Evolutionary conservation across 35 echinoderm and acorn worm genomes (phyloP), one percentile per base, ranked within the genome.

Genomic region (Holothuria glaberrima): DNA sequence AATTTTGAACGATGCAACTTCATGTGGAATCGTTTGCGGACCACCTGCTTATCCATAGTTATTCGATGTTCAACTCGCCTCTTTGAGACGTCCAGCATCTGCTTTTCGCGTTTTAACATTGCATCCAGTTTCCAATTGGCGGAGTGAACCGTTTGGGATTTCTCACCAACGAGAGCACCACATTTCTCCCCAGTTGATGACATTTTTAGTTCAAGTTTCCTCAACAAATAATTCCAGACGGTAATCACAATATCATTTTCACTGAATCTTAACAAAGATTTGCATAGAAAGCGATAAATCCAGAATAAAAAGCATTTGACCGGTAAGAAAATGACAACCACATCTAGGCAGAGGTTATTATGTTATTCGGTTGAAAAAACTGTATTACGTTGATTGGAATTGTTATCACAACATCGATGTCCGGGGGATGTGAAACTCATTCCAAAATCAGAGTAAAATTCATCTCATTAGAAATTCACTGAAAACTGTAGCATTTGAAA

Each of bases 61-160:
- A 98, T 98, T 4, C 96, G 70, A 38, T 98, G 96, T 18, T 86
- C 82, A 0, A 95, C 93, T 7, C 96, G 30, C 63, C 70, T 75
- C 41, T 94, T 92, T 9, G 96, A 98, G 6, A 83, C 68, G 25
- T 98, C 93, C 30, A 98, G 50, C 91, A 94, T 91, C 10, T 93
- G 71, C 16, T 92, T 67, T 48, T 92, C 85, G 48, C 86, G 91
- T 19, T 88, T 64, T 19, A 98, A 24, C 68, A 98, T 79, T 5
- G 87, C 75, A 81, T 98, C 96, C 35, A 94, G 66, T 82, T 98
- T 98, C 96, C 96, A 98, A 68, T 98, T 98, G 0, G 93, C 96
- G 2, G 96, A 98, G 56, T 90, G 78, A 24, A 98, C 96, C 14
- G 93, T 72, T 46, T 98, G 96, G 24, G 96, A 98, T 71, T 94